Base-by-base conservation (phyloP, 1,140 invertebrate species). In the Euwallacea similis region DNA sequence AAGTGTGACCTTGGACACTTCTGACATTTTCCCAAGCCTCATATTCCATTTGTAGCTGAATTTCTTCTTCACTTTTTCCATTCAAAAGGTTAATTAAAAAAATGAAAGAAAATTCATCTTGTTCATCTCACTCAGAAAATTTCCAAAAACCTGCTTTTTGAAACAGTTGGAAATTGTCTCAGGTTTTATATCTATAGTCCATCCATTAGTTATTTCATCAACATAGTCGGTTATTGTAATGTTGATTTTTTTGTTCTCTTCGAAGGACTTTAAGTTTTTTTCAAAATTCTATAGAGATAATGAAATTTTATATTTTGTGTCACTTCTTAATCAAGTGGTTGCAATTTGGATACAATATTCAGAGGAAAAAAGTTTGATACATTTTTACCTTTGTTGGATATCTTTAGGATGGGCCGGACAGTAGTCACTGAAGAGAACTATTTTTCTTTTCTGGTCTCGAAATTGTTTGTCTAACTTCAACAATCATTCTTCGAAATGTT, bases 361-460 rank as follows among this genome's bases (percentile, higher is more conserved):
- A n/a, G n/a, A n/a, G n/a, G n/a, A n/a, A n/a, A n/a, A n/a, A n/a
- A n/a, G n/a, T n/a, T n/a, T n/a, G n/a, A n/a, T n/a, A n/a, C n/a
- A n/a, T n/a, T n/a, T n/a, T n/a, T n/a, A n/a, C n/a, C n/a, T n/a
- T n/a, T n/a, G n/a, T n/a, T n/a, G n/a, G n/a, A n/a, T n/a, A n/a
- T n/a, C n/a, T n/a, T n/a, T n/a, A n/a, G n/a, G n/a, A 72, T 69
- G 80, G 59, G 82, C 78, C 59, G 80, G 71, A 75, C 80, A 85
- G 73, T 85, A 85, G 72, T 86, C 82, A 58, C 85, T 75, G 66
- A 85, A 80, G 54, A 86, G 68, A 13, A 84, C 65, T 66, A 84
- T 83, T 77, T 84, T 82, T 73, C 81, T 66, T 75, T 80, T 80
- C 63, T 78, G 54, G 33, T 61, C 76, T 63, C 70, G 55, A 75